These are phyloP conservation scores for Anorthoa munda DNA, from an alignment of 2,888 invertebrate species.

Conservation along the genomic window DNA sequence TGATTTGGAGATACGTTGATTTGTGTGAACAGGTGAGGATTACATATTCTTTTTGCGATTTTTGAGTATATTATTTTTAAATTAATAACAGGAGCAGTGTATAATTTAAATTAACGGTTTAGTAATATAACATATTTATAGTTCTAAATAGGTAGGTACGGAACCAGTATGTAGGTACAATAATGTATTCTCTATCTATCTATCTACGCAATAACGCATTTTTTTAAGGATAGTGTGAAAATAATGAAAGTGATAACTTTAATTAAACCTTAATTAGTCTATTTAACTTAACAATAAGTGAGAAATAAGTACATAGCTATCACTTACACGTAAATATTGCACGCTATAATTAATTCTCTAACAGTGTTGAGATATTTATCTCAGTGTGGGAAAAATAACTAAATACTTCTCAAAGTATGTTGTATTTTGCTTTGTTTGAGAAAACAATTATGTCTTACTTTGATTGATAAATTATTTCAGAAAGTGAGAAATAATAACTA, in stretches of 20 bases:
- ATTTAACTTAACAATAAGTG: constrained; percentile 20
- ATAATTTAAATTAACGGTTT: background rate
- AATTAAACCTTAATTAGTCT: constrained; percentile 8
- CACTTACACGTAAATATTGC: constrained; percentile 33
- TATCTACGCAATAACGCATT: no score
- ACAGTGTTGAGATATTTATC: constrained; percentile 41
- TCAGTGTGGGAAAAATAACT: constrained; percentile 49
- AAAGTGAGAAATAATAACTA: background rate
- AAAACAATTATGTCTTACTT: constrained; percentile 2
- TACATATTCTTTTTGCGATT: background rate
- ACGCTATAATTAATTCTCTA: constrained; percentile 42
- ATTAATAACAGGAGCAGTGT: fast-evolving
- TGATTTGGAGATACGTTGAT: constrained; percentile 43
- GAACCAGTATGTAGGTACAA: background rate
- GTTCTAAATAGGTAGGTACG: background rate
- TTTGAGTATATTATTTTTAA: background rate
- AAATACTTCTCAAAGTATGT: constrained; percentile 16
- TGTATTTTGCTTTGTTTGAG: background rate
- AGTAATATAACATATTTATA: background rate
- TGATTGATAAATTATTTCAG: constrained; percentile 9
- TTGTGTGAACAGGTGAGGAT: constrained; percentile 41
- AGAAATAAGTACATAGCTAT: constrained; percentile 19
- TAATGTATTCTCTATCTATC: no score
- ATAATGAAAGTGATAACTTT: background rate
- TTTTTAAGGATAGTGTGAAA: background rate